Evolutionary conservation across 2,888 invertebrate species (phyloP).

Genomic region (Sinhomidia bicolor): DNA sequence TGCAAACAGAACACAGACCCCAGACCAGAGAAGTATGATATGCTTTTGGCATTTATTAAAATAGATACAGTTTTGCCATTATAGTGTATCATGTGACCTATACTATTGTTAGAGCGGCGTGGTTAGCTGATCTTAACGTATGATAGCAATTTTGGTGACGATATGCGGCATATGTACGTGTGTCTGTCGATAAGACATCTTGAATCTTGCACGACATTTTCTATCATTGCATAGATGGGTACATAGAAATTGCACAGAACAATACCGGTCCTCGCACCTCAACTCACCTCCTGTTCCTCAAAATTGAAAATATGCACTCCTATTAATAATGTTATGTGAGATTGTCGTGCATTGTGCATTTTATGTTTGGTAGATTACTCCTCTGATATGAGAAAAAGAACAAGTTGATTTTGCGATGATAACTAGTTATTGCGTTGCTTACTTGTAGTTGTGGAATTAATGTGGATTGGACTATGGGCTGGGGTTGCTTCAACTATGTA

Average conservation of each 20-base stretch:
- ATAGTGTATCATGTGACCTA: neutral
- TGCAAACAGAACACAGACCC: neutral
- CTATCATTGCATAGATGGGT: neutral
- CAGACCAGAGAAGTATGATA: too few relatives aligned
- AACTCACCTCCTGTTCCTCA: constrained; percentile 54
- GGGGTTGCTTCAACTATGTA: constrained; percentile 39
- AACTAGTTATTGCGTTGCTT: constrained; percentile 37
- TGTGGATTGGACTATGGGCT: neutral
- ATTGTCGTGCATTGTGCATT: neutral
- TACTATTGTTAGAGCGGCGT: constrained; percentile 30
- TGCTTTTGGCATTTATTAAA: neutral
- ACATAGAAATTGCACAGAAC: constrained; percentile 7
- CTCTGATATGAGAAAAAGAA: constrained; percentile 23
- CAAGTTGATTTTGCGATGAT: constrained; percentile 24
- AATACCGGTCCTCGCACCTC: constrained; percentile 31
- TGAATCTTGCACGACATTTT: constrained; percentile 17
- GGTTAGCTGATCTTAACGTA: neutral
- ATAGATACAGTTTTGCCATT: neutral
- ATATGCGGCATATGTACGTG: neutral
- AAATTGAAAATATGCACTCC: neutral
- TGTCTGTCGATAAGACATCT: constrained; percentile 19
- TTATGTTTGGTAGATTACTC: neutral
- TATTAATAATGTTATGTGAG: neutral
- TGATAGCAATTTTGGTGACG: neutral
- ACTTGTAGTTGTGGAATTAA: too few relatives aligned